Percentiles rank a stretch among this genome's conserved stretches.
Evolutionary conservation across 1,140 invertebrate genomes (phyloP).

Genomic region (Aphelenchoides besseyi): DNA sequence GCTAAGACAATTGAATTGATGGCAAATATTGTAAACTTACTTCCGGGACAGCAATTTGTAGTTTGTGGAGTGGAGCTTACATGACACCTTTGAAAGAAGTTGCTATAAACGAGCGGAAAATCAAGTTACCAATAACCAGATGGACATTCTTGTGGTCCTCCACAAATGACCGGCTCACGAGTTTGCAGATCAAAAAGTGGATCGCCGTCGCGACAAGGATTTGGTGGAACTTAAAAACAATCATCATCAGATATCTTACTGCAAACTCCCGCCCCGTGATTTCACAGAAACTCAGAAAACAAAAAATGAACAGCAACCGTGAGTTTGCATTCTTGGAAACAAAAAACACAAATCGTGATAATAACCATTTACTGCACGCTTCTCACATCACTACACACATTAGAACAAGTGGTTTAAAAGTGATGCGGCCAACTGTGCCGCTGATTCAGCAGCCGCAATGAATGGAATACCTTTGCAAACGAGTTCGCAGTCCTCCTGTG

Average conservation of each 20-base stretch:
- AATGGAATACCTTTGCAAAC: slow-evolving; percentile 53
- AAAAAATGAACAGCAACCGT: slow-evolving; percentile 11
- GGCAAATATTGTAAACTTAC: slow-evolving; percentile 33
- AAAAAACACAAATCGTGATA: slow-evolving; percentile 47
- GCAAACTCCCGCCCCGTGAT: too few species aligned
- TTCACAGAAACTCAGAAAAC: not conserved
- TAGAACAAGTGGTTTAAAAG: slow-evolving; percentile 40
- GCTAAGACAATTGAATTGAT: slow-evolving; percentile 11
- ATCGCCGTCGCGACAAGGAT: slow-evolving; percentile 53
- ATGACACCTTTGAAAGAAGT: slow-evolving; percentile 59
- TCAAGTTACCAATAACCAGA: not conserved
- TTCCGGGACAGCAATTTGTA: slow-evolving; percentile 61
- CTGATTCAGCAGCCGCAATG: slow-evolving; percentile 22
- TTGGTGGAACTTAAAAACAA: slow-evolving; percentile 41
- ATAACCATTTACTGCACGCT: too few species aligned
- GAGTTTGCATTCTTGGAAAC: slow-evolving; percentile 39
- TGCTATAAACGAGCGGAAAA: slow-evolving; percentile 42
- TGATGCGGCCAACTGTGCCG: slow-evolving; percentile 34
- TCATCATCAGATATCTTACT: too few species aligned
- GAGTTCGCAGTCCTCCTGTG: slow-evolving; percentile 55
- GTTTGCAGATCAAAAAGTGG: slow-evolving; percentile 45
- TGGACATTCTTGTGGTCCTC: slow-evolving; percentile 44
- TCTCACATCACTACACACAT: too few species aligned
- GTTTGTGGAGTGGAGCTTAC: slow-evolving; percentile 59
- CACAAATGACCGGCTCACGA: slow-evolving; percentile 60